Conservation (phyloP, 2,888 invertebrate genomes). For the Philereme transversata region DNA sequence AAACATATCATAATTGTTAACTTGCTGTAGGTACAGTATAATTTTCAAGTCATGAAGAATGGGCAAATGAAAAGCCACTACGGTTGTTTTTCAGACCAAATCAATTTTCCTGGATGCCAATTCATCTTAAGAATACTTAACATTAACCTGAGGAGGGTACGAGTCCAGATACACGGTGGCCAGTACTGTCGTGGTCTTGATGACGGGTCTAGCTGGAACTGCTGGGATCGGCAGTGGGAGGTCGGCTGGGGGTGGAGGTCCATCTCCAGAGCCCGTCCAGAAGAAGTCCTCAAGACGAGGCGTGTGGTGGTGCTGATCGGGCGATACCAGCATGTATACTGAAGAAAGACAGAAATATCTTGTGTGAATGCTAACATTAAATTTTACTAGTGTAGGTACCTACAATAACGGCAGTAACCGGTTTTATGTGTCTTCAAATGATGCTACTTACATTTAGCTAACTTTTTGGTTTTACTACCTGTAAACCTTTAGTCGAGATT, state of each 20-base stretch:
- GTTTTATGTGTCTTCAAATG: no score
- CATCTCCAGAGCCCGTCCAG: slow-evolving; percentile 95
- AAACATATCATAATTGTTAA: no score
- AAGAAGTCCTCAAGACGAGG: slow-evolving; percentile 92
- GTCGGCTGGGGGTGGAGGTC: slow-evolving; percentile 85
- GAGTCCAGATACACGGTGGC: slow-evolving; percentile 88
- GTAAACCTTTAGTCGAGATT: no score
- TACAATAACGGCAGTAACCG: not conserved
- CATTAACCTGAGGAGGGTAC: slow-evolving; percentile 70
- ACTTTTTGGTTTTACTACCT: no score
- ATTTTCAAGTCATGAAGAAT: no score
- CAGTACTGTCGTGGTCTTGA: slow-evolving; percentile 87
- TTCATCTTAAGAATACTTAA: slow-evolving; percentile 35
- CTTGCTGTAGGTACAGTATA: no score
- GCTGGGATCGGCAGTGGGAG: slow-evolving; percentile 67
- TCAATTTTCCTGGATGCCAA: slow-evolving; percentile 3
- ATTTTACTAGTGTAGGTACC: not conserved
- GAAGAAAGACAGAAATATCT: slow-evolving; percentile 15
- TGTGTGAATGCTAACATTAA: no score
- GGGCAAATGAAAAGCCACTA: no score
- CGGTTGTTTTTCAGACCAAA: no score
- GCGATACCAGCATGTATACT: slow-evolving; percentile 73
- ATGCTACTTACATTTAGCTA: no score
- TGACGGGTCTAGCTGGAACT: slow-evolving; percentile 75
- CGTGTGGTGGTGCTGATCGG: slow-evolving; percentile 71